Evolutionary conservation across 2,113 vertebrate genomes (phyloP), one percentile per base, ranked within the genome.

Genomic region (Alaudala cheleensis): DNA sequence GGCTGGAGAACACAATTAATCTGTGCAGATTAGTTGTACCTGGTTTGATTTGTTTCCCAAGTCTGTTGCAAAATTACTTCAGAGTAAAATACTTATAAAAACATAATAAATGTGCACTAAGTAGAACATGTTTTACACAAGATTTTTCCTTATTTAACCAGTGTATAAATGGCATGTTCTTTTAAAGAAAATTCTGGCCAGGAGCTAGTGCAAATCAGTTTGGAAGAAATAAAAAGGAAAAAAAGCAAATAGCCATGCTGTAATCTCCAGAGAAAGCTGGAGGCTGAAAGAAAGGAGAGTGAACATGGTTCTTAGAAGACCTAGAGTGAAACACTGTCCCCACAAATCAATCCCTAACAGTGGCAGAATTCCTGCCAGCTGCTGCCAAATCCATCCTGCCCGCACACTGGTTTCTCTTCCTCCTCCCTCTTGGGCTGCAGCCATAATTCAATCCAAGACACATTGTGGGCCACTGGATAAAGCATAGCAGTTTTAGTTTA

Each of bases 1-100:
- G 92, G 79, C 93, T 96, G 78, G 81, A 97, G 95, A 96, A 94
- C 96, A 96, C 96, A 97, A 98, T 97, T 97, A 97, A 98, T 98
- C 96, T 97, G 93, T 87, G 81, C 95, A 97, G 96, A 97, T 97
- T 97, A 95, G 92, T 96, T 95, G 72, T 95, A 86, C 85, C 84
- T 77, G 65, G 40, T 81, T 92, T 97, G 67, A 79, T 93, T 96
- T 95, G 89, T 94, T 86, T 93, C 39, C 66, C 65, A 90, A 92
- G 39, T 96, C 65, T 77, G 64, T 67, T 90, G 93, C 39, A 54
- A 87, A 91, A 66, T 84, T 80, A 64, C 51, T 89, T 53, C 65
- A 33, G 54, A 77, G 49, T 54, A 71, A 81, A 64, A 34, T 45
- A 83, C 60, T 81, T 74, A 45, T 14, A 62, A 62, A 76, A 83